phyloP scores from a whole-genome alignment of 2,113 vertebrate species.

The Colaptes auratus region DNA sequence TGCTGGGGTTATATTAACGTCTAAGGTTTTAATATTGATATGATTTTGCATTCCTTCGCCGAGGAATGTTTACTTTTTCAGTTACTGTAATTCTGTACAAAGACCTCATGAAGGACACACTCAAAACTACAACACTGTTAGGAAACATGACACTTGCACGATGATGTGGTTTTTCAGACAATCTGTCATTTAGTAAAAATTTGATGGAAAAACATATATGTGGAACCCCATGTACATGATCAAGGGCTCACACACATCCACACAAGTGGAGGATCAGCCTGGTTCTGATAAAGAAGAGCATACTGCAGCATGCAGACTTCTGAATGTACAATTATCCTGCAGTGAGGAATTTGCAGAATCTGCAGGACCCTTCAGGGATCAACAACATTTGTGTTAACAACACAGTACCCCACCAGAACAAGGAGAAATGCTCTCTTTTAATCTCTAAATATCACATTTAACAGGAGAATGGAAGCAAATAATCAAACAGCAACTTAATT shows the following conservation, averaged over 20 bases:
- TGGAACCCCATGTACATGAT: background rate
- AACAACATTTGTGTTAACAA: conserved; percentile 21
- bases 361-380: conserved; percentile 47
- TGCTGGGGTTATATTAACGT: background rate
- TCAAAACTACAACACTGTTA: background rate
- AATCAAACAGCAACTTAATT: background rate
- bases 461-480: background rate
- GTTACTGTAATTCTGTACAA: background rate
- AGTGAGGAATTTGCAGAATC: conserved; percentile 62
- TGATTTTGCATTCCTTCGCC: background rate
- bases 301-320: background rate
- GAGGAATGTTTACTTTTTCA: background rate
- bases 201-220: background rate
- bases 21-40: background rate
- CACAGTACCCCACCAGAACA: background rate
- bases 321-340: conserved; percentile 18
- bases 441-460: background rate
- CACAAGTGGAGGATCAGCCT: background rate
- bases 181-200: background rate
- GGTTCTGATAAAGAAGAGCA: background rate
- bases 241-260: background rate
- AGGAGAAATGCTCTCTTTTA: background rate
- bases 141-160: background rate
- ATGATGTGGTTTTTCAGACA: background rate
- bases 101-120: background rate